Evolutionary conservation across 2,113 vertebrate genomes (phyloP).

Genomic region (Menidia beryllina): DNA sequence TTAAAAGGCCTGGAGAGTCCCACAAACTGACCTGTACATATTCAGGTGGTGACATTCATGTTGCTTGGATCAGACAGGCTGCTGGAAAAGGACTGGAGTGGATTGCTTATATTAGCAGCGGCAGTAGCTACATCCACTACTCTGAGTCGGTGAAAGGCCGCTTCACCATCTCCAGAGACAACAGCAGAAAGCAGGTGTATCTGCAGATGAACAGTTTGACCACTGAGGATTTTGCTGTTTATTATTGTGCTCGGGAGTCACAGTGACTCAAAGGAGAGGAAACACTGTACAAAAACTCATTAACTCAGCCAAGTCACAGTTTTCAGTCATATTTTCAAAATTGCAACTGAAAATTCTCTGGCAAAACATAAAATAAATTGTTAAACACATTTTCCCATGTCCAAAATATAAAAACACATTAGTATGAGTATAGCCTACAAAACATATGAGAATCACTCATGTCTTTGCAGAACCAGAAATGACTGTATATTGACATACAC

Average conservation of each 20-base stretch:
- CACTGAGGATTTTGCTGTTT: not conserved
- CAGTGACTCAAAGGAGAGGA: not conserved
- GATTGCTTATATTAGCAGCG: not conserved
- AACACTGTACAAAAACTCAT: not conserved
- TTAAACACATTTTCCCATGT: too few relatives aligned
- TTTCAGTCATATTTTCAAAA: too few relatives aligned
- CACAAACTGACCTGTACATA: conserved; percentile 43
- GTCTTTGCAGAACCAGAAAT: too few relatives aligned
- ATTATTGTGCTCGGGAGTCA: not conserved
- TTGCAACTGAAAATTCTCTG: too few relatives aligned
- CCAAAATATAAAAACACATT: too few relatives aligned
- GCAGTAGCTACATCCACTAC: not conserved
- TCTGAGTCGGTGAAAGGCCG: not conserved
- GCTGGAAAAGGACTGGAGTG: conserved; percentile 57
- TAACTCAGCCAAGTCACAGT: not conserved
- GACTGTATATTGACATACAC: too few relatives aligned
- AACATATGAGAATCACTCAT: too few relatives aligned
- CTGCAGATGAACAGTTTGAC: not conserved
- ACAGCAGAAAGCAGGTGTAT: not conserved
- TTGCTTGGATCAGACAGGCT: conserved; percentile 52
- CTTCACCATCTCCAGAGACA: not conserved
- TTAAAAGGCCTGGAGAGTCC: conserved; percentile 34
- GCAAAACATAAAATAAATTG: too few relatives aligned
- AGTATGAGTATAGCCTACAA: too few relatives aligned
- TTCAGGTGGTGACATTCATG: not conserved